These are phyloP conservation scores for Chaetodon trifascialis DNA, from an alignment of 2,113 vertebrate species.

Conservation along the genomic window DNA sequence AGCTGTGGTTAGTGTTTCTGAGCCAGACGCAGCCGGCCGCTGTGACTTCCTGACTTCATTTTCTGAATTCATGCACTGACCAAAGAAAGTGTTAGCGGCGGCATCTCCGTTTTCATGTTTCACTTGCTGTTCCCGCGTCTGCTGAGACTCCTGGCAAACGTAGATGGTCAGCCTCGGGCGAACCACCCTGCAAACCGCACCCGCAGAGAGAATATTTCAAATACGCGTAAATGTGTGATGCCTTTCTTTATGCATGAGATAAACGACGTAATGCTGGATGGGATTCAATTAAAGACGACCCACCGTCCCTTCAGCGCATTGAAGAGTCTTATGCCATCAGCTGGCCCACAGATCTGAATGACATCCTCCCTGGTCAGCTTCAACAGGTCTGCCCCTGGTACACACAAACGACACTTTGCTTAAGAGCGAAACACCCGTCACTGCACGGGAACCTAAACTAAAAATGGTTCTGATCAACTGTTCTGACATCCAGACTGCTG, in stretches of 20 bases:
- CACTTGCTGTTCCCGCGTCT: slow-evolving; percentile 88
- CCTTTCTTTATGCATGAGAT: neutral
- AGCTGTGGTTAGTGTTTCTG: no score
- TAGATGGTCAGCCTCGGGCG: slow-evolving; percentile 95
- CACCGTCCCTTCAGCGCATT: slow-evolving; percentile 96
- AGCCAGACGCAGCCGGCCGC: no score
- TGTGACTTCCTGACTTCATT: no score
- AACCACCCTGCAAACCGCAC: slow-evolving; percentile 86
- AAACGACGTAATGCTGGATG: neutral
- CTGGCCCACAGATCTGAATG: slow-evolving; percentile 99
- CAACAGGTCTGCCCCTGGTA: slow-evolving; percentile 91
- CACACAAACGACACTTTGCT: neutral
- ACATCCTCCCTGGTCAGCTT: slow-evolving; percentile 97
- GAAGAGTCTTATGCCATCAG: slow-evolving; percentile 96
- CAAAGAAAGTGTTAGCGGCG: slow-evolving; percentile 90
- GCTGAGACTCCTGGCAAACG: slow-evolving; percentile 95
- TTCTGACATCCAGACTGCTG: no score
- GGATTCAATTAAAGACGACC: slow-evolving; percentile 33
- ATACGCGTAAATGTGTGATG: neutral
- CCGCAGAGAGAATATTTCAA: neutral
- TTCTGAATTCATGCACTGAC: slow-evolving; percentile 76
- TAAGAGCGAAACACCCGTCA: neutral
- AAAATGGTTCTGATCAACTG: no score
- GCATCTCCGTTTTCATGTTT: slow-evolving; percentile 94
- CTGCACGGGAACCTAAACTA: neutral